A percentile compares a stretch with the other conserved stretches of the same genome.
Conservation (phyloP, 2,797 vertebrate genomes). For the Halcyon leucocephala region DNA sequence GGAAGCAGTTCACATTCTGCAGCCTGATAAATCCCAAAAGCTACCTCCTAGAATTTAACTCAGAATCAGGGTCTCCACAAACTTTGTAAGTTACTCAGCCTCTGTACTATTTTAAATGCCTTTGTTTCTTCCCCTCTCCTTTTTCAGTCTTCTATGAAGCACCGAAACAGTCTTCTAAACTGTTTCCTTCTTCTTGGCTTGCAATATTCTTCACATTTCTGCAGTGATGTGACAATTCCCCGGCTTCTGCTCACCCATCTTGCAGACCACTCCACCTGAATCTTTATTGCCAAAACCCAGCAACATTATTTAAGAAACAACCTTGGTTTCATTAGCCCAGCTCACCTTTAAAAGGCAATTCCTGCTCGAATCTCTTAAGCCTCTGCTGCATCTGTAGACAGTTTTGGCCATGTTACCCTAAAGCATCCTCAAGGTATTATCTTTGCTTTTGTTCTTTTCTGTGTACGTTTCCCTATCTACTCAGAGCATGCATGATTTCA, state of each 20-base stretch:
- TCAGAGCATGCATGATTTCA: background rate
- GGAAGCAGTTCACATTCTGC: background rate
- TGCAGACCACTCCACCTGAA: background rate
- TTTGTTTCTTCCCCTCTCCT: background rate
- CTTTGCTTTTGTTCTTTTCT: background rate
- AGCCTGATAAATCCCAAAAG: background rate
- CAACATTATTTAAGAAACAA: background rate
- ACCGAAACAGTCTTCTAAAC: background rate
- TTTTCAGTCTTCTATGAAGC: background rate
- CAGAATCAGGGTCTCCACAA: background rate
- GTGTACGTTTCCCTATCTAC: background rate
- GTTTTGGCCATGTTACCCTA: background rate
- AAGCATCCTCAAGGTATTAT: background rate
- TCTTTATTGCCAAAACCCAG: background rate
- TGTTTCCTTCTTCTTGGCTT: background rate
- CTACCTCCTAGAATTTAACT: background rate
- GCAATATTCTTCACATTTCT: background rate
- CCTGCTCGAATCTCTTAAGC: background rate
- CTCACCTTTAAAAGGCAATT: background rate
- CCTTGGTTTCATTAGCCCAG: background rate
- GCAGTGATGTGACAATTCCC: background rate
- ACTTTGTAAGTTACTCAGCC: background rate
- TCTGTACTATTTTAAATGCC: background rate
- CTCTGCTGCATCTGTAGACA: background rate
- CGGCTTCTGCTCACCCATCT: background rate